These are phyloP conservation scores for Aquatica leii DNA, from an alignment of 2,888 invertebrate genomes.

Conservation along the genomic window DNA sequence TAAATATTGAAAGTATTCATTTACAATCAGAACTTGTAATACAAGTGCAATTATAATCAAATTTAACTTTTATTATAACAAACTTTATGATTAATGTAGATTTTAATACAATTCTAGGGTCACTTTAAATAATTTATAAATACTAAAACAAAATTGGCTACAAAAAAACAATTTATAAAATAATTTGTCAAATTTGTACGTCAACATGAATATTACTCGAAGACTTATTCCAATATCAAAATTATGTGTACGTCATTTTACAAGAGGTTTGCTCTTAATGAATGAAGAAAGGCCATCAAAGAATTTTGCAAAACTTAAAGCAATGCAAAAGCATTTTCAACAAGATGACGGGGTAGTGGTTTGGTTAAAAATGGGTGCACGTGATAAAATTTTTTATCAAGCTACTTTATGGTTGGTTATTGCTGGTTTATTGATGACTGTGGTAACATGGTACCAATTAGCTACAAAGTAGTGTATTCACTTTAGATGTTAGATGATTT, in stretches of 20 bases:
- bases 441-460: too few species aligned
- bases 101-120: not conserved
- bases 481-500: not conserved
- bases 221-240: not conserved
- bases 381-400: conserved; percentile 23
- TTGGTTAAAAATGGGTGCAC: conserved; percentile 16
- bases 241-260: conserved; percentile 2
- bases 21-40: too few species aligned
- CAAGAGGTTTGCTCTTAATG: not conserved
- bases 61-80: too few species aligned
- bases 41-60: too few species aligned
- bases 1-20: too few species aligned
- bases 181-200: too few species aligned
- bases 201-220: not conserved
- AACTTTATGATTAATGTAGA: too few species aligned
- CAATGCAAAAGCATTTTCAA: conserved; percentile 16
- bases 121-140: not conserved
- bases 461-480: too few species aligned
- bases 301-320: conserved; percentile 18
- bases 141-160: not conserved
- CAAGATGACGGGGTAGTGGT: conserved; percentile 26
- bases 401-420: not conserved
- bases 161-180: too few species aligned
- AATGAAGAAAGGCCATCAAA: conserved; percentile 14
- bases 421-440: too few species aligned